These are phyloP conservation scores for Fukomys damarensis DNA, from an alignment of 2,113 vertebrate genomes.

Conservation along the genomic window DNA sequence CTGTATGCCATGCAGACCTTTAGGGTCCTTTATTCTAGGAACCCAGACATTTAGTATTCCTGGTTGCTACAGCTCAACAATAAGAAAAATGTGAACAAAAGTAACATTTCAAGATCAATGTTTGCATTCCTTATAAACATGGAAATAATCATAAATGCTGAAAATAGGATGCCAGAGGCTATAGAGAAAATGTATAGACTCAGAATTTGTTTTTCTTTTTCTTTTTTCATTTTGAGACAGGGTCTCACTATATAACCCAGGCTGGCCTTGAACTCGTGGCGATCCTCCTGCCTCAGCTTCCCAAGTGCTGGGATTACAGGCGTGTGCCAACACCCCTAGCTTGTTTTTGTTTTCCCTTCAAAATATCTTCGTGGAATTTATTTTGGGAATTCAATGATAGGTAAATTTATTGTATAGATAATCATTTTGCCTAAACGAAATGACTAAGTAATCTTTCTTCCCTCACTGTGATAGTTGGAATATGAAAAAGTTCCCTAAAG, in stretches of 20 bases:
- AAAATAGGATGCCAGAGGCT: neutral
- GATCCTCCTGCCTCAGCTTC: no score
- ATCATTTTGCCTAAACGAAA: neutral
- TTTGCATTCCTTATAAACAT: neutral
- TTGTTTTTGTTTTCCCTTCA: neutral
- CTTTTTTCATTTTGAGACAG: neutral
- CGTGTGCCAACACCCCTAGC: neutral
- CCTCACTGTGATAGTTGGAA: neutral
- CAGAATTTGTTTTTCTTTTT: neutral
- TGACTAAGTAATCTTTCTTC: neutral
- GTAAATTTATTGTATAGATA: neutral
- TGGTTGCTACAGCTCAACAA: neutral
- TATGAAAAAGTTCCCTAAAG: neutral
- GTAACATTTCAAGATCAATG: neutral
- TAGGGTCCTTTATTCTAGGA: neutral
- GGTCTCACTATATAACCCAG: no score
- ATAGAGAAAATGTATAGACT: neutral
- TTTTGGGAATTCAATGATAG: neutral
- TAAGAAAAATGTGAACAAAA: neutral
- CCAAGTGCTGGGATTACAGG: no score
- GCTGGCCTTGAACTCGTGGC: no score
- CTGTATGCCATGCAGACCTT: neutral
- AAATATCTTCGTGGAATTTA: neutral
- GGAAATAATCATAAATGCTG: neutral
- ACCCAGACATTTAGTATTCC: neutral